Conservation (phyloP, 1,140 invertebrate genomes). For the Ips nitidus region DNA sequence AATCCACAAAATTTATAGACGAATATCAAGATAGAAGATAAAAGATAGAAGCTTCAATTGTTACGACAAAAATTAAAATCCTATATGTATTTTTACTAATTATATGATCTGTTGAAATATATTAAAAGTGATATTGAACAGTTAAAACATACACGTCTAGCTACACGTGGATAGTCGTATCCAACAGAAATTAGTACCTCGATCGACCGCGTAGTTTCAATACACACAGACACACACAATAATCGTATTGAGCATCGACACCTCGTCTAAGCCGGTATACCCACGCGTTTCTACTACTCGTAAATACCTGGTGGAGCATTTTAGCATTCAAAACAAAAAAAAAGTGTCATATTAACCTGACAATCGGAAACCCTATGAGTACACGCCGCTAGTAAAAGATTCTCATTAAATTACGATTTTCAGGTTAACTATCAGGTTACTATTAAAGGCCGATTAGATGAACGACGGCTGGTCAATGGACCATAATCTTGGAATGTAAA, state of each 20-base stretch:
- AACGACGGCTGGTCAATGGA: conserved; percentile 1
- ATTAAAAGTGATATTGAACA: too few relatives aligned
- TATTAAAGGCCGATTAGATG: conserved; percentile 10
- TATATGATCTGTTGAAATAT: too few relatives aligned
- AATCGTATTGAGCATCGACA: conserved; percentile 1
- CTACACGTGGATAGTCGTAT: background rate
- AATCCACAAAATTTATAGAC: too few relatives aligned
- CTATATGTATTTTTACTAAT: too few relatives aligned
- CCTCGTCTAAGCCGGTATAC: conserved; percentile 3
- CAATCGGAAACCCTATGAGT: background rate
- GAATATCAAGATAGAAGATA: too few relatives aligned
- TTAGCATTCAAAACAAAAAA: background rate
- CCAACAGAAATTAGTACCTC: background rate
- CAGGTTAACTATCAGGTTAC: conserved; percentile 5
- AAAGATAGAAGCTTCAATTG: too few relatives aligned
- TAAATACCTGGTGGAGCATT: background rate
- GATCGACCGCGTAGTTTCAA: background rate
- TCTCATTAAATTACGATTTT: background rate
- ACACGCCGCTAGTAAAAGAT: background rate
- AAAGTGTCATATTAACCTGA: background rate
- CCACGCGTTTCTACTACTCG: background rate
- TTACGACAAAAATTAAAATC: too few relatives aligned
- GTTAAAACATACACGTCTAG: too few relatives aligned
- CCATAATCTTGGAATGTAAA: conserved; percentile 14
- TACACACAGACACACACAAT: background rate